Base-by-base conservation (phyloP, 2,888 invertebrate genomes). In the Harpagoxenus sublaevis region DNA sequence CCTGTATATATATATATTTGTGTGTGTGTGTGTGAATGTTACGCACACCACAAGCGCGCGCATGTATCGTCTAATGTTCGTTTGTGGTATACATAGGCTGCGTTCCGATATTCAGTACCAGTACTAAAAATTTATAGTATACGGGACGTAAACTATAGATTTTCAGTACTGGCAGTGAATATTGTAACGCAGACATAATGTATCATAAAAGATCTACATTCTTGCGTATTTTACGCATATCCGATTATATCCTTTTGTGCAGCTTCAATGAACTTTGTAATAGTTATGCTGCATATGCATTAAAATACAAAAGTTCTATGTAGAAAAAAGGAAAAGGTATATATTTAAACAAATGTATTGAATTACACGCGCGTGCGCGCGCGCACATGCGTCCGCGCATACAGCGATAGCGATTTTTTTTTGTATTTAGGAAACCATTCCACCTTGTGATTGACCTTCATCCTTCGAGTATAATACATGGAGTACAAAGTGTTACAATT, bases 11-110 rank as follows among this genome's bases (percentile, higher is more conserved):
- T 45, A 28, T 23, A 28, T 51, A 62, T 23, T 23, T 23, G 23
- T 23, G 57, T 77, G 73, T 83, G 12, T 10, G 23, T 10, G 12
- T 57, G 28, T 53, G 81, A 85, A 78, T 78, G 66, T 79, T 48
- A 51, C 28, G 28, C 31, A 66, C 66, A 66, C 3, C 15, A 4
- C 31, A 10, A 9, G 39, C 12, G 63, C 39, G 65, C 65, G 39
- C 5, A n/a, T 35, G 31, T 73, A 15, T 35, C 15, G 1, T 60
- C 12, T 62, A 18, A 23, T 60, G 12, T 23, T 31, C 31, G 39
- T 23, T 53, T 55, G 45, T 28, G 5, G 12, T 74, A 23, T 39
- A 74, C 18, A 51, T 73, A 39, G 39, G 60, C 18, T 35, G 35
- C 35, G 35, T 35, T 35, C 35, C 4, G 35, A 35, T 35, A 35